Evolutionary conservation across 2,888 invertebrate species (phyloP).

Genomic region (Cylindroiulus punctatus): DNA sequence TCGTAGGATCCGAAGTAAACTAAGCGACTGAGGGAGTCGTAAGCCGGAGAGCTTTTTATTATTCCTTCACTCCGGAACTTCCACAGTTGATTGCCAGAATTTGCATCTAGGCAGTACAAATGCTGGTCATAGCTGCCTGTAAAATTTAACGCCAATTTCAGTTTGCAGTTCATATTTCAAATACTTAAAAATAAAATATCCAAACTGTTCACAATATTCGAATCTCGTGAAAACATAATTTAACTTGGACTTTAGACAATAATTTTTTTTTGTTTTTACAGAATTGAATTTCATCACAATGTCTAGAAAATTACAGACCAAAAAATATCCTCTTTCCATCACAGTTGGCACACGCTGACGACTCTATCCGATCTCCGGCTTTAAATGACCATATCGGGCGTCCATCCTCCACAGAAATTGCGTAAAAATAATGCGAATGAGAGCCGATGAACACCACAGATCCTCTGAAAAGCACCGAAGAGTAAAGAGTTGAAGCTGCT

Average conservation of each 20-base stretch:
- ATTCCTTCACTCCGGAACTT: slow-evolving; percentile 71
- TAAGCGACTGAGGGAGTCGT: slow-evolving; percentile 67
- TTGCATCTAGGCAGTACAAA: slow-evolving; percentile 74
- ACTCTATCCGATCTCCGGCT: slow-evolving; percentile 79
- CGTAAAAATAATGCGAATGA: slow-evolving; percentile 78
- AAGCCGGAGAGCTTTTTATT: slow-evolving; percentile 74
- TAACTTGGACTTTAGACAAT: no score
- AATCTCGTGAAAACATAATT: no score
- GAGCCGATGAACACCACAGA: slow-evolving; percentile 73
- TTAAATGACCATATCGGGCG: slow-evolving; percentile 64
- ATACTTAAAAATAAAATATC: no score
- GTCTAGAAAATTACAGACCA: no score
- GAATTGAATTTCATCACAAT: no score
- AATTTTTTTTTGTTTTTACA: no score
- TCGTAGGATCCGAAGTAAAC: slow-evolving; percentile 80
- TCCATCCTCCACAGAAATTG: slow-evolving; percentile 72
- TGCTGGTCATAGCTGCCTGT: slow-evolving; percentile 78
- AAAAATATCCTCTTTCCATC: slow-evolving; percentile 72
- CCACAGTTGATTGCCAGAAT: slow-evolving; percentile 73
- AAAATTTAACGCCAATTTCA: no score
- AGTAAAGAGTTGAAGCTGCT: no score
- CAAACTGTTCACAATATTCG: no score
- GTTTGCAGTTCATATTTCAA: no score
- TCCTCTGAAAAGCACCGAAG: background rate
- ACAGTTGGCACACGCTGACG: slow-evolving; percentile 69